These are phyloP conservation scores for Talpa occidentalis DNA, from an alignment of 2,113 vertebrate genomes.

Conservation along the genomic window DNA sequence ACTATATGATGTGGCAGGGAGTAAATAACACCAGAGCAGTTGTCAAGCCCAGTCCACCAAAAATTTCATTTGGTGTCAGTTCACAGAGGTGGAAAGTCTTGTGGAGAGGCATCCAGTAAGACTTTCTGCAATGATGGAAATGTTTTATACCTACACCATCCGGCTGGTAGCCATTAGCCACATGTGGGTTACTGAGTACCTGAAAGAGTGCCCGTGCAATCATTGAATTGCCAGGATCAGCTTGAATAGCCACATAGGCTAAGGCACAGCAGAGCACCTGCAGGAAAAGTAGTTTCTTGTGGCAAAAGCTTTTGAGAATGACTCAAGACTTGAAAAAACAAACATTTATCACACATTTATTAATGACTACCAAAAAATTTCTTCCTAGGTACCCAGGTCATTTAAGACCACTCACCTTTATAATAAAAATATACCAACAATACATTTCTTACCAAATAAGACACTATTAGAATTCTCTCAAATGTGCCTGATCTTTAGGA, in stretches of 20 bases:
- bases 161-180: constrained; percentile 10
- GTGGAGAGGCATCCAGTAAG: neutral
- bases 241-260: constrained; percentile 9
- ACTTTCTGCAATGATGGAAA: constrained; percentile 18
- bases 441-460: neutral
- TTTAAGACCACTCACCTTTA: neutral
- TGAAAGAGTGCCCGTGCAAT: neutral
- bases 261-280: neutral
- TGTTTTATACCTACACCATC: neutral
- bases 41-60: neutral
- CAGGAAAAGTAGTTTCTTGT: neutral
- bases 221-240: neutral
- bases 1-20: neutral
- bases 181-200: neutral
- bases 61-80: constrained; percentile 39
- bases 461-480: constrained; percentile 18
- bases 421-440: constrained; percentile 16
- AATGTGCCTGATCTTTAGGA: neutral
- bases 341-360: no score
- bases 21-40: neutral
- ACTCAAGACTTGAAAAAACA: neutral
- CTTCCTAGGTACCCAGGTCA: neutral
- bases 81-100: neutral
- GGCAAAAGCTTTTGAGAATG: constrained; percentile 36
- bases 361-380: constrained; percentile 30